Evolutionary conservation across 2,888 invertebrate species (phyloP).

Genomic region (Cephus nigrinus): DNA sequence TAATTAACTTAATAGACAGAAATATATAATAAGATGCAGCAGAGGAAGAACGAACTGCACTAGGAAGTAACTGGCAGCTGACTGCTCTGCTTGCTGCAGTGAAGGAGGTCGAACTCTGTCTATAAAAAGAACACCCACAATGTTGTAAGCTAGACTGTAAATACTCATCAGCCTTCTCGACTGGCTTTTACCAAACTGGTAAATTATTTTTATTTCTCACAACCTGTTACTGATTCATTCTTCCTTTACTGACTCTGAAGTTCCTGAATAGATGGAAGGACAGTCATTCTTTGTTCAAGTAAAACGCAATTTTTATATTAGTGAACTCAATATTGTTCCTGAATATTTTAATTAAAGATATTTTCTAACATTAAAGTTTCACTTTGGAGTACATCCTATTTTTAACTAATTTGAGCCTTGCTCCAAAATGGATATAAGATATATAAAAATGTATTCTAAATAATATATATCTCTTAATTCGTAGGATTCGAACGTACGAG

Average conservation of each 20-base stretch:
- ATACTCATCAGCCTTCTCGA: slow-evolving; percentile 30
- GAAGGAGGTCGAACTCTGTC: slow-evolving; percentile 60
- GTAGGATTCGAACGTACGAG: no score
- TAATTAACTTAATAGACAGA: slow-evolving; percentile 13
- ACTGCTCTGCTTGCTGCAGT: slow-evolving; percentile 16
- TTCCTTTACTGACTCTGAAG: background rate
- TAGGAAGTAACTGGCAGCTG: slow-evolving; percentile 36
- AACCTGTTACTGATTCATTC: slow-evolving; percentile 34
- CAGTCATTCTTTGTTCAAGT: background rate
- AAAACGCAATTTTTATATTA: background rate
- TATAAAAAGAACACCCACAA: slow-evolving; percentile 63
- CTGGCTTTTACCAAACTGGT: slow-evolving; percentile 35
- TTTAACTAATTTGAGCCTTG: background rate
- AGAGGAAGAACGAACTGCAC: slow-evolving; percentile 23
- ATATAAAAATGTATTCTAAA: background rate
- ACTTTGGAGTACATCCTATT: background rate
- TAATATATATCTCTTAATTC: no score
- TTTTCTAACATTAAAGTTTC: background rate
- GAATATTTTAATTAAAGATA: background rate
- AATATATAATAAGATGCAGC: slow-evolving; percentile 38
- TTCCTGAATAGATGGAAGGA: background rate
- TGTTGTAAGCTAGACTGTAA: slow-evolving; percentile 34
- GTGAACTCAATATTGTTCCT: slow-evolving; percentile 14
- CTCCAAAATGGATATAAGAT: background rate
- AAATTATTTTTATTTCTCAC: background rate